These are phyloP conservation scores for Melieria omissa DNA, from an alignment of 2,888 invertebrate genomes.

Conservation along the genomic window DNA sequence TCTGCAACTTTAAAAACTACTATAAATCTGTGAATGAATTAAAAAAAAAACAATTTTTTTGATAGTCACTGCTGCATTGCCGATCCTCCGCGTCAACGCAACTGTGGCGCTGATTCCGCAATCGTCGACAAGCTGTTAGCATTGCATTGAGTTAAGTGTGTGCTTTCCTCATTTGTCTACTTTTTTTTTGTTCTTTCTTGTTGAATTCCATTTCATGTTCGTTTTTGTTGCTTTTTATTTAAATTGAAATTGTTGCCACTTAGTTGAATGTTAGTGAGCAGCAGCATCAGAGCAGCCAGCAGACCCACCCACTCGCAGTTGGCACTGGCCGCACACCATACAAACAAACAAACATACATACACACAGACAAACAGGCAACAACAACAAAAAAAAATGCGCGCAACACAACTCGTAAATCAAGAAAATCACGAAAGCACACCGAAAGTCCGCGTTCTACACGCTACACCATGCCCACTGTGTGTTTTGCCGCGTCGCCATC, in stretches of 20 bases:
- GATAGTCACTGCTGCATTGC: too few relatives aligned
- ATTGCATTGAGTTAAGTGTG: conserved; percentile 3
- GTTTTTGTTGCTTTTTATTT: conserved; percentile 12
- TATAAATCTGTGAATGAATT: too few relatives aligned
- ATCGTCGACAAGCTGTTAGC: too few relatives aligned
- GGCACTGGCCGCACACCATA: conserved; percentile 19
- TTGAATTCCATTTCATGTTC: background rate
- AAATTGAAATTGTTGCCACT: conserved; percentile 27
- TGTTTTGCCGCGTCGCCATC: background rate
- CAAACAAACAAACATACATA: background rate
- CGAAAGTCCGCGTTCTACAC: background rate
- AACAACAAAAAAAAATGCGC: conserved; percentile 13
- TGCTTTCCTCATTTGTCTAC: conserved; percentile 8
- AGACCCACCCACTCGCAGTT: conserved; percentile 12
- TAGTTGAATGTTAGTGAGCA: conserved; percentile 6
- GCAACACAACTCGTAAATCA: conserved; percentile 18
- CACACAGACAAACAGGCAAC: conserved; percentile 12
- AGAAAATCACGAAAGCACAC: conserved; percentile 21
- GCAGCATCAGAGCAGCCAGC: background rate
- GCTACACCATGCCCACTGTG: too few relatives aligned
- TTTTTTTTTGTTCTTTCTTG: background rate
- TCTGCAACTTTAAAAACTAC: too few relatives aligned
- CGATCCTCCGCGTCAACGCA: too few relatives aligned
- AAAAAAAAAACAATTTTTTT: too few relatives aligned
- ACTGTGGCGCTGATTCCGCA: too few relatives aligned